These are phyloP conservation scores for Sturmia bella DNA, from an alignment of 2,888 invertebrate genomes.

Conservation along the genomic window DNA sequence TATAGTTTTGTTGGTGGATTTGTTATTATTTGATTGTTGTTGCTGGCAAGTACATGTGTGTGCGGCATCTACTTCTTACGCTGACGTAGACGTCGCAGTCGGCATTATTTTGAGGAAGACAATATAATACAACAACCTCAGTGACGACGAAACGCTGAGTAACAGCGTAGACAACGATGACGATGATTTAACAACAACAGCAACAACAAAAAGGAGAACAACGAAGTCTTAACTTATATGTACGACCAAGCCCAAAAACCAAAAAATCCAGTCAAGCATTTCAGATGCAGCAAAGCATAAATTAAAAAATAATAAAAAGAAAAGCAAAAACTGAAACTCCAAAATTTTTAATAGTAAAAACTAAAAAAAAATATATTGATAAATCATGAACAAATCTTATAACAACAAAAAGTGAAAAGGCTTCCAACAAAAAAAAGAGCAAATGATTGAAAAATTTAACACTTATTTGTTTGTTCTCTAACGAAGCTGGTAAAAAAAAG, in stretches of 20 bases:
- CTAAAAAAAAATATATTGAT: slow-evolving; percentile 13
- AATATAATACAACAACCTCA: slow-evolving; percentile 18
- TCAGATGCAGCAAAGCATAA: slow-evolving; percentile 70
- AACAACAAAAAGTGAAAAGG: slow-evolving; percentile 24
- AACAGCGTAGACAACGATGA: slow-evolving; percentile 57
- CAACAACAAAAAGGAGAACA: slow-evolving; percentile 67
- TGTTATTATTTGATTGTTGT: slow-evolving; percentile 43
- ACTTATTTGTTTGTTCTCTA: not conserved
- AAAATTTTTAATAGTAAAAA: slow-evolving; percentile 26
- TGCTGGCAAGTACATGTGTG: slow-evolving; percentile 7
- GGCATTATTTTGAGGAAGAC: slow-evolving; percentile 50
- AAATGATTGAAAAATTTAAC: not conserved
- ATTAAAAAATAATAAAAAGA: slow-evolving; percentile 51
- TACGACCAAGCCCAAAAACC: slow-evolving; percentile 78
- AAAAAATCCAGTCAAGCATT: slow-evolving; percentile 76
- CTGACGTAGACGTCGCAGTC: slow-evolving; percentile 37
- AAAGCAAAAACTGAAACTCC: slow-evolving; percentile 42
- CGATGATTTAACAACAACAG: slow-evolving; percentile 48
- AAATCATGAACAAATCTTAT: slow-evolving; percentile 20
- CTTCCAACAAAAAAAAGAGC: slow-evolving; percentile 14
- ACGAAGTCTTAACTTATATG: slow-evolving; percentile 65
- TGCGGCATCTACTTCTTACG: slow-evolving; percentile 33
- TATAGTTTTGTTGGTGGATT: slow-evolving; percentile 22
- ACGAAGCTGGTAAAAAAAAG: not conserved
- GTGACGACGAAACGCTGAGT: slow-evolving; percentile 25